These are phyloP conservation scores for Labeo calbasu DNA, from an alignment of 2,797 vertebrate genomes.

Conservation along the genomic window DNA sequence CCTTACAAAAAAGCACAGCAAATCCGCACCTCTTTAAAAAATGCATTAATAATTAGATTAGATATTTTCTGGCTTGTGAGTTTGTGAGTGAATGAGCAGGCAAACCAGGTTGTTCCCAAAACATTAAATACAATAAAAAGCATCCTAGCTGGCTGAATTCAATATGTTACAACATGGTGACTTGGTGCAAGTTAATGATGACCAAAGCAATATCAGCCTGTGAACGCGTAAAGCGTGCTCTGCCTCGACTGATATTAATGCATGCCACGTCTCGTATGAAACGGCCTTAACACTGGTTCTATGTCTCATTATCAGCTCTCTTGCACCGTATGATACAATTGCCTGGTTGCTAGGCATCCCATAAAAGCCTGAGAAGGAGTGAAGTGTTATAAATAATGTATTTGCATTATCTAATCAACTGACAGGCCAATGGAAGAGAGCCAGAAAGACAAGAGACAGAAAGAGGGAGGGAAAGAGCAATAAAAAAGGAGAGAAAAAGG, in stretches of 20 bases:
- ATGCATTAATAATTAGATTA: background rate
- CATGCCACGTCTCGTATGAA: conserved; percentile 14
- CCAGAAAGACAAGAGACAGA: conserved; percentile 37
- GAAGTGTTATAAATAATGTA: conserved; percentile 85
- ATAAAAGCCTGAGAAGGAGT: conserved; percentile 77
- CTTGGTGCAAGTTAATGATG: background rate
- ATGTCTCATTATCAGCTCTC: conserved; percentile 69
- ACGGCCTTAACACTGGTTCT: conserved; percentile 33
- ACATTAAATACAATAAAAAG: conserved; percentile 1
- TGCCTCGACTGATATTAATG: background rate
- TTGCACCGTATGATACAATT: conserved; percentile 79
- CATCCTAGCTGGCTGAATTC: background rate
- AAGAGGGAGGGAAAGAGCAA: conserved; percentile 25
- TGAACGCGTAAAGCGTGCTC: background rate
- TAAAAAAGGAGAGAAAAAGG: conserved; percentile 7
- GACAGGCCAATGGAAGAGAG: conserved; percentile 64
- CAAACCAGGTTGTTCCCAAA: background rate
- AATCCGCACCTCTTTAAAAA: background rate
- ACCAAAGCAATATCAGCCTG: conserved; percentile 1
- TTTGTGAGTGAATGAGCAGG: background rate
- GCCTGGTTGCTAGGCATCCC: conserved; percentile 83
- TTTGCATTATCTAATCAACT: conserved; percentile 84
- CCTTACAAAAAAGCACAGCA: background rate
- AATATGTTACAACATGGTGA: background rate
- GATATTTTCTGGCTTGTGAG: background rate